These are phyloP conservation scores for Fukomys damarensis DNA, from an alignment of 2,113 vertebrate genomes.

Conservation along the genomic window DNA sequence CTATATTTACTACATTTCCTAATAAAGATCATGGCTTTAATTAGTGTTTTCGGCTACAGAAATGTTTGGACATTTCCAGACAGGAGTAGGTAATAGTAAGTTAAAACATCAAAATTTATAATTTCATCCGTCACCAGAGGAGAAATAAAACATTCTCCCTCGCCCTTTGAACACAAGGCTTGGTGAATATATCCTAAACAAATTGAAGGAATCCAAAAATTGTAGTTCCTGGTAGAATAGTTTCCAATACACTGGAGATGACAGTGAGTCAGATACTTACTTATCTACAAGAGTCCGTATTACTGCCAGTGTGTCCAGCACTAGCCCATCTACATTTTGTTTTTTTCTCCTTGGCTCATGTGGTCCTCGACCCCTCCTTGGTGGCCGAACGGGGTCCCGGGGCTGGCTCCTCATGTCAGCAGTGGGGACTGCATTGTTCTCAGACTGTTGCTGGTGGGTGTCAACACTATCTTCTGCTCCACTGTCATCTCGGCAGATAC, in stretches of 20 bases:
- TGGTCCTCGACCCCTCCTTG: slow-evolving; percentile 95
- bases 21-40: slow-evolving; percentile 70
- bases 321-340: slow-evolving; percentile 97
- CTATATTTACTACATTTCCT: slow-evolving; percentile 54
- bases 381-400: slow-evolving; percentile 96
- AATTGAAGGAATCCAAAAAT: slow-evolving; percentile 1
- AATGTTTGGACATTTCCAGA: slow-evolving; percentile 75
- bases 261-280: slow-evolving; percentile 88
- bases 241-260: slow-evolving; percentile 59
- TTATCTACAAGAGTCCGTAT: slow-evolving; percentile 99
- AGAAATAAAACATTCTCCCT: slow-evolving; percentile 40
- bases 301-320: slow-evolving; percentile 97
- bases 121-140: slow-evolving; percentile 44
- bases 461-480: slow-evolving; percentile 92
- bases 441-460: slow-evolving; percentile 88
- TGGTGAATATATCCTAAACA: not conserved
- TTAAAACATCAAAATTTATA: slow-evolving; percentile 65
- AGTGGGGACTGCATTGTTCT: slow-evolving; percentile 86
- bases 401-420: slow-evolving; percentile 90
- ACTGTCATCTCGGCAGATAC: slow-evolving; percentile 97
- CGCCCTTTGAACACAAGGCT: slow-evolving; percentile 3
- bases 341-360: slow-evolving; percentile 98
- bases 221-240: not conserved
- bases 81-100: slow-evolving; percentile 54
- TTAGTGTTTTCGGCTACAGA: slow-evolving; percentile 41